Evolutionary conservation across 2,113 vertebrate species (phyloP), one percentile per base, ranked within the genome.

Genomic region (Coturnix japonica): DNA sequence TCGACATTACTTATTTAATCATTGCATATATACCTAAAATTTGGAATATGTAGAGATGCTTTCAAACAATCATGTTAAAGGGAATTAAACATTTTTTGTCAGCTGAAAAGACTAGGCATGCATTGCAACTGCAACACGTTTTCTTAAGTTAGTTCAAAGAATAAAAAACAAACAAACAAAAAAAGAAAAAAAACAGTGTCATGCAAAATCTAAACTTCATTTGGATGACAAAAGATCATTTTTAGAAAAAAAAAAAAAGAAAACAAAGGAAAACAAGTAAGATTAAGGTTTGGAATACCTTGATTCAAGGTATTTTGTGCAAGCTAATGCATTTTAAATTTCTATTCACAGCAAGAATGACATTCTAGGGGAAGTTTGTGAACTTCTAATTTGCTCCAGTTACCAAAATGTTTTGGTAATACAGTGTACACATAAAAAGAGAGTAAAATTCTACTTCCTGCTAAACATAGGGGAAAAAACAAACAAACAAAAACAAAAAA

Each of bases 241-340:
- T 11, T 41, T 64, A 41, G 23, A 21, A 39, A 30, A 33, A 15
- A 13, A 25, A 16, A 25, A 18, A 23, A 20, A 9, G 13, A 25
- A 35, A 16, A 46, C 17, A 16, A 39, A 53, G 49, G 25, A 39
- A 44, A 59, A 11, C 0, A 0, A 8, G 28, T 2, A 64, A 41
- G 8, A 17, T 9, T n/a, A 21, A 19, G 5, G 59, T 25, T 39
- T 60, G 80, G 7, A 28, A 70, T 64, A 59, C 6, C 6, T 25
- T 28, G 3, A 61, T n/a, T 81, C 8, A 63, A 44, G 2, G 5
- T 84, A 66, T 39, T 78, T 77, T 81, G 11, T 25, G 21, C 9
- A 64, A 49, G 15, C 54, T 60, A 72, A 33, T 75, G 17, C 12
- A 8, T 54, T 74, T 75, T 78, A 72, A 2, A 26, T 80, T 74